phyloP scores from a whole-genome alignment of 2,797 vertebrate species.

The Anas acuta region DNA sequence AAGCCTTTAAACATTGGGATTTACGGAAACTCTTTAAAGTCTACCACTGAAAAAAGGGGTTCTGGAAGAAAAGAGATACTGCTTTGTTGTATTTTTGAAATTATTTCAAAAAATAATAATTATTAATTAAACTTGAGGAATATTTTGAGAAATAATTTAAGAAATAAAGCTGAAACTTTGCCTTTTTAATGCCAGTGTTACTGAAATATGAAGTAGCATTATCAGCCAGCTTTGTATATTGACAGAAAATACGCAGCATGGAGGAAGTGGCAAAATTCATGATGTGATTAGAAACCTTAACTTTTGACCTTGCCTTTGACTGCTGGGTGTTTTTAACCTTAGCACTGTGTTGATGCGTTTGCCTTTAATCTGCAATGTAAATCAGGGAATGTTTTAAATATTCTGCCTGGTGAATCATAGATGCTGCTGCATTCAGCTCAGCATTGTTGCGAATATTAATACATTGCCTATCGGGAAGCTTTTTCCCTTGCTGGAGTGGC shows the following conservation, averaged over 20 bases:
- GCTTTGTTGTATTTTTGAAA: not conserved
- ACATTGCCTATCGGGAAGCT: not conserved
- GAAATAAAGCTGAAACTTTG: not conserved
- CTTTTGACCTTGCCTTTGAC: not conserved
- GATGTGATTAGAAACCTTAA: not conserved
- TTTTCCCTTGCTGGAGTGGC: not conserved
- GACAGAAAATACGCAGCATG: not conserved
- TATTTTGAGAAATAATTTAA: not conserved
- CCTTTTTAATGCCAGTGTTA: not conserved
- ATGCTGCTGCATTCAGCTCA: not conserved
- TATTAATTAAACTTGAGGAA: not conserved
- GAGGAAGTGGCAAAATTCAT: accelerated
- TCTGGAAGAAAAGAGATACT: accelerated
- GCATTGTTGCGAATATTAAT: not conserved
- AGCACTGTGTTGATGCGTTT: not conserved
- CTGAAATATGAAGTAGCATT: accelerated
- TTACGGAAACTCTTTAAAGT: not conserved
- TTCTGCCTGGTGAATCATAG: not conserved
- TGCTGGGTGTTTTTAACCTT: not conserved
- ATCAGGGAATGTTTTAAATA: not conserved
- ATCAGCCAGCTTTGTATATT: accelerated
- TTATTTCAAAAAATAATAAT: not conserved
- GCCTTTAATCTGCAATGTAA: not conserved
- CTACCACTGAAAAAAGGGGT: not conserved
- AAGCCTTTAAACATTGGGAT: not conserved